Evolutionary conservation across 2,888 invertebrate species (phyloP).

Genomic region (Plebejus anna): DNA sequence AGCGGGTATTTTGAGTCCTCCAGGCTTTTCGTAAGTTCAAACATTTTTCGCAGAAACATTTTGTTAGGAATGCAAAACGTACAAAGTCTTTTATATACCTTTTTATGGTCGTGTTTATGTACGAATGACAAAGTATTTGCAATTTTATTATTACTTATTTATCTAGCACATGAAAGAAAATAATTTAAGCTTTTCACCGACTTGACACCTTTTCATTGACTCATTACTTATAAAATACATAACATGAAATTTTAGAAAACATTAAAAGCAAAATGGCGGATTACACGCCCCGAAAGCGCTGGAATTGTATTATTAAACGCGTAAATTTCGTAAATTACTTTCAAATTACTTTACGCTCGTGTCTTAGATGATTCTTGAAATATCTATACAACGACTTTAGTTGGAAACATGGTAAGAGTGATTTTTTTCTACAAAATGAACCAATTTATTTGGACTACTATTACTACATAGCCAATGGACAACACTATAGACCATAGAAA

Average conservation of each 20-base stretch:
- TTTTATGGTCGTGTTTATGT: neutral
- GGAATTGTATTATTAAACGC: neutral
- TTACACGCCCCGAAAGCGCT: neutral
- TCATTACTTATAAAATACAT: neutral
- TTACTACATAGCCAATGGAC: too few relatives aligned
- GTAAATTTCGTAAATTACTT: neutral
- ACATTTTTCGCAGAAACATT: constrained; percentile 13
- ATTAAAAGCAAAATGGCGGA: neutral
- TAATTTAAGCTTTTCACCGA: neutral
- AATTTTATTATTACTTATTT: neutral
- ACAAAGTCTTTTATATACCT: neutral
- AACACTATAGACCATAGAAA: too few relatives aligned
- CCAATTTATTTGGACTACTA: too few relatives aligned
- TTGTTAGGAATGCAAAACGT: neutral
- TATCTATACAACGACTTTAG: neutral
- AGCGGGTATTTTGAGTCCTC: constrained; percentile 43
- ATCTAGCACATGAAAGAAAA: neutral
- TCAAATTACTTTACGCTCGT: constrained; percentile 5
- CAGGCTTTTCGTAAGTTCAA: neutral
- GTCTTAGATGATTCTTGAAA: neutral
- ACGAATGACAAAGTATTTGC: neutral
- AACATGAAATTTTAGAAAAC: neutral
- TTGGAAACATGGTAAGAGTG: neutral
- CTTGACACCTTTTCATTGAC: neutral
- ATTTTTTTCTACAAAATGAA: neutral